Conservation (phyloP, 2,797 vertebrate species). For the Xenops minutus region DNA sequence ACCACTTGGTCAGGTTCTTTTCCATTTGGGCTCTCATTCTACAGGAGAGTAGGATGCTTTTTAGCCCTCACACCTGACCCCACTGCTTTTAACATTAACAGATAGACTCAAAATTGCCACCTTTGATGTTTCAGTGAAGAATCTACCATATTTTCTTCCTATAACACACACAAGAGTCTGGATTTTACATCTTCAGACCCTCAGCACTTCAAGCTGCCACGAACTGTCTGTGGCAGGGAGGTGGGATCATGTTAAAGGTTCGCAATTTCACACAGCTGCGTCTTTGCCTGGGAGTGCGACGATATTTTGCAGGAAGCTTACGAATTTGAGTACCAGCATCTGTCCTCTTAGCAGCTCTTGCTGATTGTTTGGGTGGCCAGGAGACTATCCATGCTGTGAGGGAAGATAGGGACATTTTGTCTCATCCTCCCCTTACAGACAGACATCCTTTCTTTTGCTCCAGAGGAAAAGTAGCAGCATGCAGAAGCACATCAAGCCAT, state of each 20-base stretch:
- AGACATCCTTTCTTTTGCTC: constrained; percentile 32
- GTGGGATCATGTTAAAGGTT: constrained; percentile 53
- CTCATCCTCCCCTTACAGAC: background rate
- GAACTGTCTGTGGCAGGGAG: background rate
- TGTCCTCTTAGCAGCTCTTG: constrained; percentile 22
- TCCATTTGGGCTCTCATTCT: background rate
- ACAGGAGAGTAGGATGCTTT: background rate
- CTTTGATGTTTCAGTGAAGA: background rate
- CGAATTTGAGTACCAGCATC: constrained; percentile 41
- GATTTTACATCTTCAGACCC: constrained; percentile 37
- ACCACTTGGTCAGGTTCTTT: background rate
- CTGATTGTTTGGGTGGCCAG: constrained; percentile 39
- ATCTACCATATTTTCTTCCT: background rate
- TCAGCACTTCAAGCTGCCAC: constrained; percentile 12
- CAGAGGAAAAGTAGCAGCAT: constrained; percentile 33
- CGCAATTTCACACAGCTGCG: constrained; percentile 51
- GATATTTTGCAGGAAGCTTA: constrained; percentile 40
- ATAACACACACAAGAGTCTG: background rate
- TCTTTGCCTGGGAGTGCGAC: background rate
- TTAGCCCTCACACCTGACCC: constrained; percentile 11
- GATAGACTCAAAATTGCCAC: background rate
- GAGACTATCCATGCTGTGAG: background rate
- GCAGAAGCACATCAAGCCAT: constrained; percentile 55
- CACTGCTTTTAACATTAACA: background rate
- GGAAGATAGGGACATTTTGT: constrained; percentile 28